phyloP scores from a whole-genome alignment of 2,888 invertebrate species.

The Eupeodes latifasciatus region DNA sequence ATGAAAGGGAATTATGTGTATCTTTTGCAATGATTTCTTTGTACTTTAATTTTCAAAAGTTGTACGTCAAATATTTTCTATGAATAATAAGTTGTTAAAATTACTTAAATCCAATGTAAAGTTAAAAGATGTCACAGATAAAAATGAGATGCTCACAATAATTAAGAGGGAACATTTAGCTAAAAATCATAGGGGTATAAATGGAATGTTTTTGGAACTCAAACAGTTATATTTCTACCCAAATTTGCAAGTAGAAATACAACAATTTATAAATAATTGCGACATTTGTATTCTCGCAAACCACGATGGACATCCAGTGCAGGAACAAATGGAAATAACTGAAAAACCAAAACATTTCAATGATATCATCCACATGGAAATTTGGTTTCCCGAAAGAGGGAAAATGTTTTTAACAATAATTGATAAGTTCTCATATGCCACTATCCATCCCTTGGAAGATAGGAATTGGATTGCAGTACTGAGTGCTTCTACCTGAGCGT shows the following conservation, averaged over 20 bases:
- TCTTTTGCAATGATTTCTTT: background rate
- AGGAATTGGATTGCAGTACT: conserved; percentile 35
- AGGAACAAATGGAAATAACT: background rate
- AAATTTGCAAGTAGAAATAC: no score
- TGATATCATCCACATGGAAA: background rate
- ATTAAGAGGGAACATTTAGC: no score
- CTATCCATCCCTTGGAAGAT: no score
- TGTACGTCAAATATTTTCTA: no score
- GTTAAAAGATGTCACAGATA: conserved; percentile 47
- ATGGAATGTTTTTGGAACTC: no score
- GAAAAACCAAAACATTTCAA: conserved; percentile 1
- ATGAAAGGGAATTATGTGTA: no score
- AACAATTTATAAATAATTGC: conserved; percentile 32
- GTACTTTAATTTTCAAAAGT: background rate
- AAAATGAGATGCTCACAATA: conserved; percentile 50
- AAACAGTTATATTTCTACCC: no score
- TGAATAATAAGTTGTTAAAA: conserved; percentile 34
- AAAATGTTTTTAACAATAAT: conserved; percentile 14
- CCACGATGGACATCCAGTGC: conserved; percentile 22
- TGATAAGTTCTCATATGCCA: conserved; percentile 11
- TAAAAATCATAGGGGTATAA: conserved; percentile 48
- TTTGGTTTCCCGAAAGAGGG: background rate
- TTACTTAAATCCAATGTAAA: conserved; percentile 35
- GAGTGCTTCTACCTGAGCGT: no score
- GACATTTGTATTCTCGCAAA: conserved; percentile 27